Evolutionary conservation across 2,113 vertebrate species (phyloP), one percentile per base, ranked within the genome.

Genomic region (Alligator sinensis): DNA sequence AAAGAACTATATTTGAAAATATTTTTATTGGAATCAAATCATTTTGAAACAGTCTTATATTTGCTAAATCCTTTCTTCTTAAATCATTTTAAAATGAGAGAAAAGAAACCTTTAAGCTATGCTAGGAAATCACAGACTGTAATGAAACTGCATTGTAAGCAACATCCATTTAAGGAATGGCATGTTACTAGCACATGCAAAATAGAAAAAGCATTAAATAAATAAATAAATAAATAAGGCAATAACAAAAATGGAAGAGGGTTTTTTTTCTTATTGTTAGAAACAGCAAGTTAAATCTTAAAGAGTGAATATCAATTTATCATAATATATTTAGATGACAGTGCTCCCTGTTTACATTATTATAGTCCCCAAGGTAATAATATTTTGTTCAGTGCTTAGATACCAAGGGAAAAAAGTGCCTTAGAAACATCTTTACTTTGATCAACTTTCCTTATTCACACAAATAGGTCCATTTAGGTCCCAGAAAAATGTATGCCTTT

Each of bases 331-430:
- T 75, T 68, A 80, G 81, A 92, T 80, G 60, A 84, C 58, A 34
- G 34, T 30, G 58, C 58, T 80, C 34, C n/a, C 75, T 88, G 68
- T 57, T 80, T 84, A 84, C 72, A 66, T 62, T 76, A 30, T 75
- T 66, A 54, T 74, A 92, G 80, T 92, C 76, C 60, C 81, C 54
- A 72, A 60, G 76, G 34, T 80, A 84, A 83, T 79, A 83, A 83
- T 79, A 64, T 91, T 84, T 79, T 79, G 64, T 72, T 83, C 80
- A 83, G 34, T 86, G 78, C 84, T 86, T 86, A 82, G 90, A 83
- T 78, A 74, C 59, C 25, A 62, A 79, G 38, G 17, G n/a, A 70
- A 60, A 62, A 76, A 47, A 77, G 74, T 76, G 60, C 79, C 84
- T 92, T 57, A 75, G 59, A 83, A 72, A 66, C 81, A 34, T 70